Base-by-base conservation (phyloP, 2,888 invertebrate genomes). In the Drosophila colorata region DNA sequence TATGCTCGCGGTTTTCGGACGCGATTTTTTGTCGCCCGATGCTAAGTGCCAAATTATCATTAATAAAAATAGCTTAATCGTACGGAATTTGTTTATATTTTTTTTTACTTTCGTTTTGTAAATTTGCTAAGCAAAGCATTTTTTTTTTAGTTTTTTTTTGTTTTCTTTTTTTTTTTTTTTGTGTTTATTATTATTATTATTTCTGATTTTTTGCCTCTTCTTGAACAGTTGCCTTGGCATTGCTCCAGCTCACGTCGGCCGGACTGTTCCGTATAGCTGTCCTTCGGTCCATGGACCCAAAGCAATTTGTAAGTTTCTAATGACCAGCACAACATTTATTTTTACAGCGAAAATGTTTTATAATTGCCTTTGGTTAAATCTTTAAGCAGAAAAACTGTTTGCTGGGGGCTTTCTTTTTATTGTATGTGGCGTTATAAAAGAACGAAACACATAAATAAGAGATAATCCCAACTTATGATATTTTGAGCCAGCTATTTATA, bases 11-110 rank as follows among this genome's bases (percentile, higher is more conserved):
- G 67, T 77, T 64, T 33, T 3, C 11, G 33, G 33, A 33, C 13
- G 14, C 23, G 37, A 44, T 44, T 59, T 75, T 65, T 52, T 63
- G 67, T 87, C 76, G 69, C 85, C 73, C 49, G 76, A 84, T 78
- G 78, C 75, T 73, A 73, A 87, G 79, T 78, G 85, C 79, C 72
- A 87, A 87, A 88, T 87, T 88, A 87, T 79, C 81, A 85, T 88
- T 87, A 88, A 85, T 86, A 87, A 78, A 85, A 80, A 80, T 80
- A 88, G 87, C 70, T 74, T 83, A 84, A 87, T 85, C 72, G 84
- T 63, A 58, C 56, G 79, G 64, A 67, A 73, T 76, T 58, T 76
- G 49, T 76, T 76, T 67, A 72, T 68, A 77, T 61, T 64, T 71
- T 37, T 41, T 47, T 23, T 47, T 37, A 41, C 28, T 58, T 60